Evolutionary conservation across 2,888 invertebrate species (phyloP), one percentile per base, ranked within the genome.

Genomic region (Ypsolopha sequella): DNA sequence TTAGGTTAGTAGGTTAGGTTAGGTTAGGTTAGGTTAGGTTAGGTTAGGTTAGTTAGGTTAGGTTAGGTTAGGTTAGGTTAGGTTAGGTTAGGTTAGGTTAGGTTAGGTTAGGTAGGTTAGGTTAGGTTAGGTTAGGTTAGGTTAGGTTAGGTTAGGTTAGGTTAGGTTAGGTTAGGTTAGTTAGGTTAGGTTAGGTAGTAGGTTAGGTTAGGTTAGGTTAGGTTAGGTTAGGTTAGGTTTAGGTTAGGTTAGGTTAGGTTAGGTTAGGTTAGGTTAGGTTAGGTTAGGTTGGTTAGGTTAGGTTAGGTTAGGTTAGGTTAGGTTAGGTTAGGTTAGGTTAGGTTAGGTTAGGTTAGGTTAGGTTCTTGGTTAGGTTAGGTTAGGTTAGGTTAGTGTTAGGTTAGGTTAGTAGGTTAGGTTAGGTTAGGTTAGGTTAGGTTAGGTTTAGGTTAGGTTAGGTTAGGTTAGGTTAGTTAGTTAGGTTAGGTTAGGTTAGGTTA

Each of bases 21-120:
- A 46, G 46, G 46, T 46, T 46, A 46, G 46, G 46, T 46, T 46
- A 46, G 46, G 46, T 46, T 46, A 46, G 46, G 46, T 51, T 55
- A 55, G 57, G 57, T 57, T 57, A 57, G 57, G 57, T 53, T 51
- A 51, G 55, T 55, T 54, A 55, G 57, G 55, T 57, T 55, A 55
- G 57, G 54, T 57, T 55, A 54, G 56, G 55, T 56, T 55, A 53
- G 56, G 55, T 58, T 55, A 55, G 58, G 55, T 58, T 55, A 54
- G 57, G 55, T 58, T 55, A 55, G 57, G 55, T 58, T 55, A 55
- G 57, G 54, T 57, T 55, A 55, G 57, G 55, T 57, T 55, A 55
- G 57, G 55, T 57, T 55, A 55, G 57, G 55, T 57, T 55, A 55
- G 58, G 50, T 50, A 50, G 50, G 50, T 50, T 50, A 41, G 50